Percentiles rank a stretch among this genome's conserved stretches.
Evolutionary conservation across 2,888 invertebrate species (phyloP).

Genomic region (Chirona hameri): DNA sequence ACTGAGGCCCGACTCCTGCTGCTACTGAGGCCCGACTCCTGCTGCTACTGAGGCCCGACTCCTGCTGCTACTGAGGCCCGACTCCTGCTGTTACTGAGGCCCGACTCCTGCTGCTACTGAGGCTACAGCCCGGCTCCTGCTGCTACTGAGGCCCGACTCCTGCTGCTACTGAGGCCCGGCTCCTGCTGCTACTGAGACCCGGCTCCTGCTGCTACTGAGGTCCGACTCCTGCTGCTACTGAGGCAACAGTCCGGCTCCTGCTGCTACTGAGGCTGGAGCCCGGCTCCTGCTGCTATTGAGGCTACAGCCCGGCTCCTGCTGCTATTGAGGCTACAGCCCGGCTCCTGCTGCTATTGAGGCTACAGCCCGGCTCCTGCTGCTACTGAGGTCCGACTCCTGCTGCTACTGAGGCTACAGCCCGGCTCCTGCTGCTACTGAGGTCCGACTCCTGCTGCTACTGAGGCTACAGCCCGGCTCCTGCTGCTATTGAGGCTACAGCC

Average conservation of each 20-base stretch:
- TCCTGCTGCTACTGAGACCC: not conserved
- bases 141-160: no score
- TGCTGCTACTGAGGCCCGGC: not conserved
- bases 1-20: not conserved
- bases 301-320: not conserved
- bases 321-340: no score
- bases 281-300: conserved; percentile 3
- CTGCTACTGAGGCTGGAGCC: not conserved
- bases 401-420: not conserved
- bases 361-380: no score
- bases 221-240: not conserved
- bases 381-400: not conserved
- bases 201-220: not conserved
- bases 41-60: not conserved
- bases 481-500: no score
- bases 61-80: not conserved
- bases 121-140: not conserved
- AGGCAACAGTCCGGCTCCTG: not conserved
- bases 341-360: not conserved
- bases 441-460: no score
- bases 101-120: not conserved
- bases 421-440: conserved; percentile 12
- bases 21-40: not conserved
- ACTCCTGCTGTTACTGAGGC: not conserved
- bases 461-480: not conserved